phyloP scores from a whole-genome alignment of 2,888 invertebrate genomes.

The Gymnoscelis rufifasciata region DNA sequence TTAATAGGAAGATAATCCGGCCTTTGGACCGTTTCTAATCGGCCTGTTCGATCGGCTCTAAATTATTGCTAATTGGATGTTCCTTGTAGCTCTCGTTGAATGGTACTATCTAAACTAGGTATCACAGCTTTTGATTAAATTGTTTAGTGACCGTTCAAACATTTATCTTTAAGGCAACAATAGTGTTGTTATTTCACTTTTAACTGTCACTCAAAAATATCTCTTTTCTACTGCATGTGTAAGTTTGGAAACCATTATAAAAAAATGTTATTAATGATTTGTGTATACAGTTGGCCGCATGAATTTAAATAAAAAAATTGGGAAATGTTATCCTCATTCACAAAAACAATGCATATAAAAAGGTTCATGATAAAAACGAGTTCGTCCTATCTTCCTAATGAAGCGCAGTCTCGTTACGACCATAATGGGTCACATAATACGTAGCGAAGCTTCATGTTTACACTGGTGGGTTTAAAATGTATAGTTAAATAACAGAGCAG shows the following conservation, averaged over 20 bases:
- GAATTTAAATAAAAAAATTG: not conserved
- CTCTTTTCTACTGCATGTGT: no score
- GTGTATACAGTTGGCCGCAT: no score
- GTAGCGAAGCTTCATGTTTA: slow-evolving; percentile 33
- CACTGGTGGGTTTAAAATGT: no score
- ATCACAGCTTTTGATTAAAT: no score
- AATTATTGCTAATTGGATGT: slow-evolving; percentile 7
- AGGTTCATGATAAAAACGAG: slow-evolving; percentile 12
- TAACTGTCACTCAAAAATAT: no score
- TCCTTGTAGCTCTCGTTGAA: not conserved
- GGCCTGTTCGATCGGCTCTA: slow-evolving; percentile 12
- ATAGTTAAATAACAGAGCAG: no score
- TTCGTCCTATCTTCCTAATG: slow-evolving; percentile 18
- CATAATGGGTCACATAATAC: slow-evolving; percentile 53
- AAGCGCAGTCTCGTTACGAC: slow-evolving; percentile 41
- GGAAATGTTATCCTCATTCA: not conserved
- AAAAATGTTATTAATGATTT: no score
- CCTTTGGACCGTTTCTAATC: slow-evolving; percentile 8
- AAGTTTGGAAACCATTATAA: no score
- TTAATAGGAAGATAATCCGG: slow-evolving; percentile 19
- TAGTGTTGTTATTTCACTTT: no score
- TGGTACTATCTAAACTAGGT: no score
- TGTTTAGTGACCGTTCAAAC: no score
- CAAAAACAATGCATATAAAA: slow-evolving; percentile 7
- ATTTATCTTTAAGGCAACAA: no score